Evolutionary conservation across 2,888 invertebrate genomes (phyloP), one percentile per base, ranked within the genome.

Genomic region (Zelleria hepariella): DNA sequence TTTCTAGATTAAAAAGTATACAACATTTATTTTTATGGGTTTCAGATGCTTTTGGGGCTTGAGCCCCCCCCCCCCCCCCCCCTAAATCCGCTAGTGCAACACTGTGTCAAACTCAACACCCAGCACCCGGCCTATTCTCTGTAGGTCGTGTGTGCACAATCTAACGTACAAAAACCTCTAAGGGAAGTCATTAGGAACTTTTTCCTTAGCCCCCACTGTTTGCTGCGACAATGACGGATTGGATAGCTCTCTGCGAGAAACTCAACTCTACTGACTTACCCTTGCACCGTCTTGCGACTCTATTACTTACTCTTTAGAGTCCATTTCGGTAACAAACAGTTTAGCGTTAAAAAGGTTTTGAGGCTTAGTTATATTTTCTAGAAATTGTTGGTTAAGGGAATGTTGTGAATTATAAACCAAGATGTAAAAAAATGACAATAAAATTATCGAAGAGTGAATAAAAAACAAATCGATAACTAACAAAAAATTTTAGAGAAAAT

Each of bases 141-240:
- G n/a, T 24, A 25, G 57, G 18, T 48, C 24, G 57, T 57, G 55
- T 23, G 48, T 48, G 57, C 66, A 64, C 64, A 64, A 64, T 62
- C 62, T 61, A 58, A 59, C 62, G 64, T 66, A 71, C 69, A 74
- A 66, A 68, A 72, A 69, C 25, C 67, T 60, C 51, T 65, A 69
- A 64, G 55, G 56, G 67, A 70, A 71, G 74, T 75, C 76, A 74
- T 77, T 77, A 76, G 63, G 66, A 68, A 74, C 69, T 75, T 77
- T 76, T 76, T 74, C 74, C 68, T 54, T 57, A 25, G 65, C 65
- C 65, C 68, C 64, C 64, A 49, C 27, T 47, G 63, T 70, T 69
- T 68, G 74, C 66, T 63, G 62, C 71, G 75, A 77, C 76, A 77
- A 77, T 72, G 76, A 77, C 70, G 72, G 68, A 77, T 76, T 72